phyloP scores from a whole-genome alignment of 1,140 invertebrate genomes.

The Phocides pigmalion region DNA sequence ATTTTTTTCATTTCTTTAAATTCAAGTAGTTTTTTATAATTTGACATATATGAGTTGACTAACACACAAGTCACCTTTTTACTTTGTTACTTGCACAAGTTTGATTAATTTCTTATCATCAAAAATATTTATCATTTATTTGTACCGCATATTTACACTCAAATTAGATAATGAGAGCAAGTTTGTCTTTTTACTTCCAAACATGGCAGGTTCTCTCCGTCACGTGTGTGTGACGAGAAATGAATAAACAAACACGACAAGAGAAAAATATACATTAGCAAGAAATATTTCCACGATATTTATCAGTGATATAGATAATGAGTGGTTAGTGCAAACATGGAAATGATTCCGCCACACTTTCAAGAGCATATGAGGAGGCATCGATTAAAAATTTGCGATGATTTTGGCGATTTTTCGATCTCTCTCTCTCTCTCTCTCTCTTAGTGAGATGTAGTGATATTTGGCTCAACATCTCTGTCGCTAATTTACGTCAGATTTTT shows the following conservation, averaged over 20 bases:
- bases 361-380: too few species aligned
- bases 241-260: conserved; percentile 6
- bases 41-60: too few species aligned
- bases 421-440: too few species aligned
- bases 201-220: conserved; percentile 11
- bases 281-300: neutral
- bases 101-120: neutral
- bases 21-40: neutral
- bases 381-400: too few species aligned
- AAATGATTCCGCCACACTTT: neutral
- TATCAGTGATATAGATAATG: conserved; percentile 17
- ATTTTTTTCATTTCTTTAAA: too few species aligned
- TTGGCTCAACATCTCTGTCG: too few species aligned
- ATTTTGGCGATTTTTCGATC: too few species aligned
- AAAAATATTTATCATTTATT: neutral
- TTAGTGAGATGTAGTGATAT: too few species aligned
- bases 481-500: too few species aligned
- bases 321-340: neutral
- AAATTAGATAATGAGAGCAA: conserved; percentile 17
- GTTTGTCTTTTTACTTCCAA: conserved; percentile 27
- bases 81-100: neutral
- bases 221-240: conserved; percentile 22
- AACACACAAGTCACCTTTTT: too few species aligned
- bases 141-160: conserved; percentile 15
- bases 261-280: conserved; percentile 2